Percentiles rank a stretch among this genome's conserved stretches.
Evolutionary conservation across 2,113 vertebrate species (phyloP).

Genomic region (Colossoma macropomum): DNA sequence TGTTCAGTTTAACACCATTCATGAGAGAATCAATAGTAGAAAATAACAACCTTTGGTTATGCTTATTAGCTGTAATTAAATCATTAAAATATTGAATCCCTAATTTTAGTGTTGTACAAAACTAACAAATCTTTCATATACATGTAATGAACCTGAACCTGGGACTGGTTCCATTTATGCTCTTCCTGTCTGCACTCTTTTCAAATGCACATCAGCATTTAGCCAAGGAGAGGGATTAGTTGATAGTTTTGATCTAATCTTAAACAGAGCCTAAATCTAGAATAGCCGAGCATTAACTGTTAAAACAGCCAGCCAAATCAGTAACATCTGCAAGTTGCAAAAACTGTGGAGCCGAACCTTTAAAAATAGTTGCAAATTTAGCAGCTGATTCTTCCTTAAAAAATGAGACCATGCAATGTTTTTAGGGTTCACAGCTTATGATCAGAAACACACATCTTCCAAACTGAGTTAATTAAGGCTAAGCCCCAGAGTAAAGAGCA

Average conservation of each 20-base stretch:
- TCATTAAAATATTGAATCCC: not conserved
- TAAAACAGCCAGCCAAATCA: not conserved
- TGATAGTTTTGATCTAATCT: not conserved
- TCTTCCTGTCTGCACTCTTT: constrained; percentile 1
- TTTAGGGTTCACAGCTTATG: no score
- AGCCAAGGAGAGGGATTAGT: not conserved
- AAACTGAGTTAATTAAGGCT: no score
- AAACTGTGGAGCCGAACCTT: not conserved
- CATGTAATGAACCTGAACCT: not conserved
- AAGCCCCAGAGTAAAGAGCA: no score
- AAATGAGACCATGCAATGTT: no score
- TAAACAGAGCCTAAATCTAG: not conserved
- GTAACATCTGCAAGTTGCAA: not conserved
- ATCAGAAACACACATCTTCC: no score
- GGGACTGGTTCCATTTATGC: constrained; percentile 20
- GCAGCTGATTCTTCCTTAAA: no score
- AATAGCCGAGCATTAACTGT: not conserved
- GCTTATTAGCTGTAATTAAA: not conserved
- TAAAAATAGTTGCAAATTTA: no score
- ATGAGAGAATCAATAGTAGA: no score
- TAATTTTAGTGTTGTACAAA: not conserved
- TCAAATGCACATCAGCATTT: not conserved
- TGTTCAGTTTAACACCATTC: no score
- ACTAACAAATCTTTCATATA: not conserved
- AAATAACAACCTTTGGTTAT: no score